Evolutionary conservation across 2,888 invertebrate species (phyloP).

Genomic region (Lycophotia porphyrea): DNA sequence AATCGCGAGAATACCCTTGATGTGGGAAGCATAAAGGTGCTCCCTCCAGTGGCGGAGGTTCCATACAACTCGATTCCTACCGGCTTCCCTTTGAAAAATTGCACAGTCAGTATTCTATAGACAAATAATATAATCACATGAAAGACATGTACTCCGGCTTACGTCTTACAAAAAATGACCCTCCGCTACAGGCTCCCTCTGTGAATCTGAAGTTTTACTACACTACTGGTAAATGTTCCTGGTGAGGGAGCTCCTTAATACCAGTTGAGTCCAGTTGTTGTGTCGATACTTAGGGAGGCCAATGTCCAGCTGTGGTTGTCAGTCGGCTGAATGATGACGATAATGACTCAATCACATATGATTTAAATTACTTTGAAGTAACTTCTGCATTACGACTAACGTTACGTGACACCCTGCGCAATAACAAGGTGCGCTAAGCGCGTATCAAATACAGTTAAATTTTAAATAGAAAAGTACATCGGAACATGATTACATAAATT

Average conservation of each 20-base stretch:
- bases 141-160: no score
- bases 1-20: neutral
- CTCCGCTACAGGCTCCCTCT: no score
- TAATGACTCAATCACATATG: neutral
- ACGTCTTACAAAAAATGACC: no score
- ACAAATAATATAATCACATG: no score
- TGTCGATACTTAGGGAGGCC: neutral
- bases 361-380: neutral
- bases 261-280: no score
- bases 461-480: constrained; percentile 21
- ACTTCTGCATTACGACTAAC: constrained; percentile 1
- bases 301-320: no score
- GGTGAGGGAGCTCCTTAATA: neutral
- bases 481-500: constrained; percentile 44
- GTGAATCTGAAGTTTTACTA: neutral
- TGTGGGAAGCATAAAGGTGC: neutral
- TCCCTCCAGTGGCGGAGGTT: no score
- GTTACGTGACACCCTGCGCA: neutral
- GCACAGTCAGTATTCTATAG: no score
- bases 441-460: constrained; percentile 37
- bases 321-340: neutral
- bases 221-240: neutral
- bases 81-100: no score
- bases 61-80: no score
- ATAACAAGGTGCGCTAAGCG: constrained; percentile 8